phyloP scores from a whole-genome alignment of 2,797 vertebrate genomes.

The Scolopax rusticola region DNA sequence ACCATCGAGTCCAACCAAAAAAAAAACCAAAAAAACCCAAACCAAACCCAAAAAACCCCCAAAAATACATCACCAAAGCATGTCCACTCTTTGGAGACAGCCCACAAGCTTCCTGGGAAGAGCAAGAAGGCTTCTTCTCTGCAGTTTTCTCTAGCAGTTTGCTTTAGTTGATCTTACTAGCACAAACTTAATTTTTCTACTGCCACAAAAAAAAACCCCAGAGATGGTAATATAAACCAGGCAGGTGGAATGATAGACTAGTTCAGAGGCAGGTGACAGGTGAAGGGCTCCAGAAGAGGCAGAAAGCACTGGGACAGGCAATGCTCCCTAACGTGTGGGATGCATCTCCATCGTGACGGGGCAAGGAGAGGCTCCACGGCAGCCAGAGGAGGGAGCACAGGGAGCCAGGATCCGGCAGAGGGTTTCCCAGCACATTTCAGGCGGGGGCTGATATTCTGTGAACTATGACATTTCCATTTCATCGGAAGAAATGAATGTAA shows the following conservation, averaged over 20 bases:
- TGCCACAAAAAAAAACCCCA: neutral
- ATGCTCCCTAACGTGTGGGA: accelerated
- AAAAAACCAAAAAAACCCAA: too few relatives aligned
- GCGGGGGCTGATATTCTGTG: neutral
- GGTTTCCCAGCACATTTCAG: neutral
- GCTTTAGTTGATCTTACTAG: neutral
- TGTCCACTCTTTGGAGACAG: neutral
- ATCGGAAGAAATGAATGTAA: neutral
- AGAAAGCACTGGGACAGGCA: neutral
- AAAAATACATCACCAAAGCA: neutral
- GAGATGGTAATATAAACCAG: neutral
- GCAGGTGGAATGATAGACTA: neutral
- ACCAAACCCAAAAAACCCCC: too few relatives aligned
- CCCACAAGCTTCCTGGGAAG: neutral
- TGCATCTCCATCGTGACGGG: accelerated
- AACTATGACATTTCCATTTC: slow-evolving; percentile 38
- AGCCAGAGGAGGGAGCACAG: neutral
- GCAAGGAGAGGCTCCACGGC: accelerated
- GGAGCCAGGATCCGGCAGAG: neutral
- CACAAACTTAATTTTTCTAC: neutral
- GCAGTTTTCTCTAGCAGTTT: neutral
- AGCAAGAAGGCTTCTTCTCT: neutral
- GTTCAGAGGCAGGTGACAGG: neutral
- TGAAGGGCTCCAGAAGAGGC: neutral
- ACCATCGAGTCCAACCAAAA: too few relatives aligned